Evolutionary conservation across 2,113 vertebrate species (phyloP), one percentile per base, ranked within the genome.

Genomic region (Oreochromis aureus): DNA sequence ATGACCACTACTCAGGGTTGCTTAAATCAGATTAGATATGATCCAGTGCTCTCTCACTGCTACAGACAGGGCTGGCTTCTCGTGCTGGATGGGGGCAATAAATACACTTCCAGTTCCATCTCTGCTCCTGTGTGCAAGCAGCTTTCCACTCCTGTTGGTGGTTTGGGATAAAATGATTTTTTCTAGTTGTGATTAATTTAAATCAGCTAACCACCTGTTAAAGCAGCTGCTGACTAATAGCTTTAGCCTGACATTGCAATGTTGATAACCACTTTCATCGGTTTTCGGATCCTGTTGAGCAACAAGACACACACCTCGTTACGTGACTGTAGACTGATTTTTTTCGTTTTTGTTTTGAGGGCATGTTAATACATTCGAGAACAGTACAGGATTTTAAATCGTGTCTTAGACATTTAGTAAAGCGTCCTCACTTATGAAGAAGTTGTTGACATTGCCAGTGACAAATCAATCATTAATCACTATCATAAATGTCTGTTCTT

Each of bases 21-120:
- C n/a, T 71, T 44, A 24, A 22, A 44, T 71, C 12, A 15, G 36
- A 24, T 71, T 71, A 44, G 39, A 44, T 71, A 71, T 71, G 66
- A 71, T 44, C 39, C 66, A 71, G 39, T 24, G 66, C n/a, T 44
- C 66, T 4, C 39, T 71, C 66, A 44, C 66, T 44, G 66, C n/a
- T 44, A 24, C 2, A 71, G 39, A 44, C 13, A 44, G 39, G n/a
- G 44, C 66, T 24, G 39, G n/a, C 39, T 71, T 44, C 1, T 15
- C 0, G 2, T 71, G 66, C 66, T 44, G 66, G 36, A 24, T 41
- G n/a, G 0, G 3, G 12, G 12, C 1, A 44, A 15, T 71, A 71
- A 71, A 19, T 51, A 53, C 27, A 46, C 66, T 6, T 16, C 39
- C 39, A 2, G 39, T 44, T 71, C 39, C 12, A 16, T 71, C 39